Percentiles rank a stretch among this genome's conserved stretches.
Evolutionary conservation across 2,888 invertebrate genomes (phyloP).

Genomic region (Aphodius sticticus): DNA sequence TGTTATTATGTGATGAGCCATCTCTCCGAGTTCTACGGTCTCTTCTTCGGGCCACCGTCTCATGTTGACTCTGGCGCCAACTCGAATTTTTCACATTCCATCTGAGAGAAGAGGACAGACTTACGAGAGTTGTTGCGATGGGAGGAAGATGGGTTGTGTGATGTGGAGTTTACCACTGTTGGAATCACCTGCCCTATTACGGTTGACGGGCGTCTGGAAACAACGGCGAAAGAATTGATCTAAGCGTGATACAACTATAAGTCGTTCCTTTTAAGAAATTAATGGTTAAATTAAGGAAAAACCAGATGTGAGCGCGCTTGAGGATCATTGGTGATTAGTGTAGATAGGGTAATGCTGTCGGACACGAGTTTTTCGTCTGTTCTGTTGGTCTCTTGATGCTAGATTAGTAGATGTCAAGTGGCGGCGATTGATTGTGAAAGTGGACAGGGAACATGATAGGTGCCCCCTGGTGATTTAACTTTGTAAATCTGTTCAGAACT

Average conservation of each 20-base stretch:
- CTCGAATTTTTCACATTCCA: conserved; percentile 19
- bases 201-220: not conserved
- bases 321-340: not conserved
- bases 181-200: conserved; percentile 4
- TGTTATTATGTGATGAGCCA: conserved; percentile 10
- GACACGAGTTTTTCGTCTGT: not conserved
- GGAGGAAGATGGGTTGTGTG: not conserved
- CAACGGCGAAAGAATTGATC: not conserved
- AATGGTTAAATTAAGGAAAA: not conserved
- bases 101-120: conserved; percentile 5
- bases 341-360: not conserved
- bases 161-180: not conserved
- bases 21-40: not conserved
- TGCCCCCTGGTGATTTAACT: too few species aligned
- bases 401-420: not conserved
- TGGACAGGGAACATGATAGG: too few species aligned
- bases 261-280: not conserved
- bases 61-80: not conserved
- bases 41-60: not conserved
- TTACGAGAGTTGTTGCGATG: not conserved
- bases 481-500: too few species aligned
- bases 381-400: not conserved
- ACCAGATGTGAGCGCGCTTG: not conserved
- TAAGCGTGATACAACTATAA: not conserved
- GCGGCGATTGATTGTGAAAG: too few species aligned